Evolutionary conservation across 2,888 invertebrate genomes (phyloP).

Genomic region (Brachyopa scutellaris): DNA sequence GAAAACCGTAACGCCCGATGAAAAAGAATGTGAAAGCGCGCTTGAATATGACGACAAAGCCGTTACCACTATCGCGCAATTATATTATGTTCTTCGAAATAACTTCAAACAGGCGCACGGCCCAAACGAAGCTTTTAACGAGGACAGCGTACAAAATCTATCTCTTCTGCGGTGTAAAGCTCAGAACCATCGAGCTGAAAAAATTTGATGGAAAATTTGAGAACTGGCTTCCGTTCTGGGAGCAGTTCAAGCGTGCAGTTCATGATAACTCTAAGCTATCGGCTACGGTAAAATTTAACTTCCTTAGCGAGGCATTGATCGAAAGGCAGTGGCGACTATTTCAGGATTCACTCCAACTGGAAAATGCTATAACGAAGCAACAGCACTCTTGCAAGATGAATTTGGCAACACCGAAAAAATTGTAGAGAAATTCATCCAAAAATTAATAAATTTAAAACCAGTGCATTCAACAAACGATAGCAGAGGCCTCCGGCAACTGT

Average conservation of each 20-base stretch:
- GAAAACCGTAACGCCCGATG: conserved; percentile 20
- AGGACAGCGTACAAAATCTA: not conserved
- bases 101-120: not conserved
- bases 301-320: conserved; percentile 43
- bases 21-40: conserved; percentile 26
- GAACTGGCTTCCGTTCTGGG: conserved; percentile 66
- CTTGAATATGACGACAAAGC: conserved; percentile 48
- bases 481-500: conserved; percentile 29
- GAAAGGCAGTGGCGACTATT: conserved; percentile 45
- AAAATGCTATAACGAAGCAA: conserved; percentile 56
- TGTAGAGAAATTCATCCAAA: conserved; percentile 51
- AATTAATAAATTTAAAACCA: conserved; percentile 29
- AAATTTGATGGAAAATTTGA: conserved; percentile 61
- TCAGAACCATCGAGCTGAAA: conserved; percentile 49
- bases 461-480: conserved; percentile 33
- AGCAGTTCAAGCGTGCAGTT: conserved; percentile 57
- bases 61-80: conserved; percentile 18
- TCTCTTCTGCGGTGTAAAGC: conserved; percentile 7
- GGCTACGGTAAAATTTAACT: conserved; percentile 51
- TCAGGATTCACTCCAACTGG: conserved; percentile 50
- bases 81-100: conserved; percentile 10
- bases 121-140: not conserved
- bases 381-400: conserved; percentile 38
- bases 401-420: conserved; percentile 55
- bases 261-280: conserved; percentile 52